Evolutionary conservation across 2,797 vertebrate species (phyloP).

Genomic region (Danio kyathit): DNA sequence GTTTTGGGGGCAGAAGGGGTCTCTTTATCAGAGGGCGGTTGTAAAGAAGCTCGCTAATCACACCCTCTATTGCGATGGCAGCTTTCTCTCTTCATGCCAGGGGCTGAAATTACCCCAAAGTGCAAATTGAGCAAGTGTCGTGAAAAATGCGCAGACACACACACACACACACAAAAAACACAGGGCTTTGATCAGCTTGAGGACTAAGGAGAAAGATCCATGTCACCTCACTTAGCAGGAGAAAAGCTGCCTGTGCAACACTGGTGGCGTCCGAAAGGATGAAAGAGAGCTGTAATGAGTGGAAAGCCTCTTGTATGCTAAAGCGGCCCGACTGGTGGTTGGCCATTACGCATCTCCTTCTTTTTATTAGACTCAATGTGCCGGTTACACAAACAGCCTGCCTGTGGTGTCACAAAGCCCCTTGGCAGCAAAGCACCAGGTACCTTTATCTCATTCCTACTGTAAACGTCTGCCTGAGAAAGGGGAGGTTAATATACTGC

Average conservation of each 20-base stretch:
- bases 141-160: constrained; percentile 50
- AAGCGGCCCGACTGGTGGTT: constrained; percentile 53
- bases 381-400: constrained; percentile 51
- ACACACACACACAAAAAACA: constrained; percentile 62
- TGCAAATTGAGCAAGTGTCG: constrained; percentile 73
- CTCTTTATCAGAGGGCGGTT: constrained; percentile 62
- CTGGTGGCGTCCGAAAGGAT: constrained; percentile 55
- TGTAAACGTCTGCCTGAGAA: constrained; percentile 24
- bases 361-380: constrained; percentile 44
- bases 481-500: constrained; percentile 12
- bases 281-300: constrained; percentile 60
- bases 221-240: constrained; percentile 62
- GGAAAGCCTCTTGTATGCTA: constrained; percentile 60
- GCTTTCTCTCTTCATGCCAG: constrained; percentile 63
- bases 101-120: constrained; percentile 70
- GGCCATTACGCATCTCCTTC: constrained; percentile 50
- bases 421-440: constrained; percentile 12
- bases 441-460: constrained; percentile 35
- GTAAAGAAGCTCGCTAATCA: constrained; percentile 78
- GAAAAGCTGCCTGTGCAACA: constrained; percentile 52
- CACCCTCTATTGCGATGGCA: constrained; percentile 73
- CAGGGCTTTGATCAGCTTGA: constrained; percentile 63
- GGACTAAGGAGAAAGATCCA: constrained; percentile 60
- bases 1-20: constrained; percentile 62
- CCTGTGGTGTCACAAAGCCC: constrained; percentile 32